Evolutionary conservation across 2,797 vertebrate genomes (phyloP).

Genomic region (Kryptopterus vitreolus): DNA sequence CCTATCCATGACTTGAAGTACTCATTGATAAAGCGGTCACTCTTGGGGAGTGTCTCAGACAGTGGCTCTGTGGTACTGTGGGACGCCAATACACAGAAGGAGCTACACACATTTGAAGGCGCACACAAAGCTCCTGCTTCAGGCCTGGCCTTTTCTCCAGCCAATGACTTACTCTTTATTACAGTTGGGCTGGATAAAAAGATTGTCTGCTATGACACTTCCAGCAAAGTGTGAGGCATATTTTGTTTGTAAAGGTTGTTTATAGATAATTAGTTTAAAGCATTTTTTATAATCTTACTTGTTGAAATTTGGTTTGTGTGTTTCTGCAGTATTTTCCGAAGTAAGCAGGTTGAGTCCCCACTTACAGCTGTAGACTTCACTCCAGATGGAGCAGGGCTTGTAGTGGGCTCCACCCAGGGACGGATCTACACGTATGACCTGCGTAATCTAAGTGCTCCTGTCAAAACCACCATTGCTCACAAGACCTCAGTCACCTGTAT

Average conservation of each 20-base stretch:
- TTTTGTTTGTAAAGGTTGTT: not conserved
- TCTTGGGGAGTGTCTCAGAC: slow-evolving; percentile 91
- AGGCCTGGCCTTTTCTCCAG: slow-evolving; percentile 91
- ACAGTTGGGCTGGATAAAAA: slow-evolving; percentile 96
- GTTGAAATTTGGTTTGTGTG: not conserved
- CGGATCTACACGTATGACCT: slow-evolving; percentile 95
- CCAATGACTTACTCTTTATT: slow-evolving; percentile 90
- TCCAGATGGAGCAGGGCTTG: slow-evolving; percentile 88
- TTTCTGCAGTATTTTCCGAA: slow-evolving; percentile 79
- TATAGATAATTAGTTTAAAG: not conserved
- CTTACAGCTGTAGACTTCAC: slow-evolving; percentile 92
- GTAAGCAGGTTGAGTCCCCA: slow-evolving; percentile 85
- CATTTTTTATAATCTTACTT: not conserved
- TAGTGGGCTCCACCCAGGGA: slow-evolving; percentile 90
- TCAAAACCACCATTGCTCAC: slow-evolving; percentile 84
- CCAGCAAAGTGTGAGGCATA: slow-evolving; percentile 87
- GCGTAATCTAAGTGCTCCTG: slow-evolving; percentile 85
- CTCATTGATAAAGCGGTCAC: slow-evolving; percentile 86
- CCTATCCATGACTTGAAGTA: slow-evolving; percentile 88
- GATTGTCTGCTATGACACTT: slow-evolving; percentile 92
- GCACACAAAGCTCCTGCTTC: slow-evolving; percentile 92
- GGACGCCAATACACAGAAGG: slow-evolving; percentile 90
- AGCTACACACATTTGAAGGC: slow-evolving; percentile 83
- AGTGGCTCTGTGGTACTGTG: slow-evolving; percentile 89
- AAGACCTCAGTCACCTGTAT: slow-evolving; percentile 92